phyloP scores from a whole-genome alignment of 2,113 vertebrate genomes.

The Anhinga rufa region DNA sequence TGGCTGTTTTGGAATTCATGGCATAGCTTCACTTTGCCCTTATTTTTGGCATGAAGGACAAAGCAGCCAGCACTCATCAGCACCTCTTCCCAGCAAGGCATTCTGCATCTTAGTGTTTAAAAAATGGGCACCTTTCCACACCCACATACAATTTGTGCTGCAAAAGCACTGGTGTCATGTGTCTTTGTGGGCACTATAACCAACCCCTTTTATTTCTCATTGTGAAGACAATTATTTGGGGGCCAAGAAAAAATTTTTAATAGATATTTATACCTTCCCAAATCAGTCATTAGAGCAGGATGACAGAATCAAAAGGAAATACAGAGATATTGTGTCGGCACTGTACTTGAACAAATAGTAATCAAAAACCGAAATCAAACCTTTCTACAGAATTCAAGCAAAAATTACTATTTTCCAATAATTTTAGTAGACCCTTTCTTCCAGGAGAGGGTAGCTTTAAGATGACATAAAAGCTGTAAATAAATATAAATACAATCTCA shows the following conservation, averaged over 20 bases:
- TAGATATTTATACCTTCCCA: neutral
- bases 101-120: neutral
- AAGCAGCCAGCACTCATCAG: conserved; percentile 9
- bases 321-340: neutral
- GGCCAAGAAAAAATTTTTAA: neutral
- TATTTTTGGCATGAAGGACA: neutral
- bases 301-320: neutral
- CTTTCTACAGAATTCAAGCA: neutral
- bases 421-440: neutral
- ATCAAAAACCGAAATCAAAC: neutral
- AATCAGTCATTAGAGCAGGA: neutral
- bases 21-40: neutral
- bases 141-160: conserved; percentile 15
- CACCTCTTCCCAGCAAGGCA: neutral
- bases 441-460: neutral
- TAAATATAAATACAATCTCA: neutral
- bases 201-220: neutral
- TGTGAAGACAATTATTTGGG: neutral
- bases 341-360: neutral
- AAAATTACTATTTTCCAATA: neutral
- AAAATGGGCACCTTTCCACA: neutral
- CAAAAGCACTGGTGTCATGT: neutral
- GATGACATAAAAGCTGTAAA: neutral
- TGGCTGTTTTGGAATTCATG: neutral
- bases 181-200: neutral